phyloP scores from a whole-genome alignment of 2,888 invertebrate genomes.

The Hermaeophaga mercurialis region DNA sequence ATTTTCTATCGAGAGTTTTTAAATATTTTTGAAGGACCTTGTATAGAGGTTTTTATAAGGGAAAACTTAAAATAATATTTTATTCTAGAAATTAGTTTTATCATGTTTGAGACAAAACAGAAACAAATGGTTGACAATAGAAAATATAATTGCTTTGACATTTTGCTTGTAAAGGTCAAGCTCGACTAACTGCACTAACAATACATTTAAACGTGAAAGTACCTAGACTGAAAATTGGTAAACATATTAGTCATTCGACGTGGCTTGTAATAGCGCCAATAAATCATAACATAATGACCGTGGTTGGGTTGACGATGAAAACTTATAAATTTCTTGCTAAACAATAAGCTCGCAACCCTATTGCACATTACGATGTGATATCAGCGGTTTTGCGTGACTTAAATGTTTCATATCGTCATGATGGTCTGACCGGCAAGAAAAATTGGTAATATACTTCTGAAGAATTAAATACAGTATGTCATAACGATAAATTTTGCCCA shows the following conservation, averaged over 20 bases:
- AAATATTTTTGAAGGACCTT: too few species aligned
- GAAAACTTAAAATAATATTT: too few species aligned
- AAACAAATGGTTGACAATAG: not conserved
- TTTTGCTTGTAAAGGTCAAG: not conserved
- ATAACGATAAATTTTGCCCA: conserved; percentile 41
- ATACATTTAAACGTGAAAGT: not conserved
- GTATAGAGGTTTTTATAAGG: too few species aligned
- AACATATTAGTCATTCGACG: conserved; percentile 16
- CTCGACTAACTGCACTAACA: not conserved
- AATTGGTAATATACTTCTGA: conserved; percentile 40
- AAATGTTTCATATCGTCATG: conserved; percentile 36
- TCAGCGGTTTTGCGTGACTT: conserved; percentile 31
- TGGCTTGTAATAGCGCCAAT: conserved; percentile 11
- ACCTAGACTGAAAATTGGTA: conserved; percentile 9
- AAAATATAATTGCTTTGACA: not conserved
- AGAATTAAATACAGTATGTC: conserved; percentile 41
- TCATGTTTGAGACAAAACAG: too few species aligned
- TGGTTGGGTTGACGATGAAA: conserved; percentile 17
- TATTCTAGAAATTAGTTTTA: too few species aligned
- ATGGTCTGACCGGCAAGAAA: conserved; percentile 30
- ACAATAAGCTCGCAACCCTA: conserved; percentile 25
- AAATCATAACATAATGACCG: conserved; percentile 24
- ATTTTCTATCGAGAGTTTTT: too few species aligned
- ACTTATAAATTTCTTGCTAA: conserved; percentile 25
- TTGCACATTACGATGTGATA: conserved; percentile 24